Conservation (phyloP, 2,888 invertebrate species). For the Nowickia ferox region DNA sequence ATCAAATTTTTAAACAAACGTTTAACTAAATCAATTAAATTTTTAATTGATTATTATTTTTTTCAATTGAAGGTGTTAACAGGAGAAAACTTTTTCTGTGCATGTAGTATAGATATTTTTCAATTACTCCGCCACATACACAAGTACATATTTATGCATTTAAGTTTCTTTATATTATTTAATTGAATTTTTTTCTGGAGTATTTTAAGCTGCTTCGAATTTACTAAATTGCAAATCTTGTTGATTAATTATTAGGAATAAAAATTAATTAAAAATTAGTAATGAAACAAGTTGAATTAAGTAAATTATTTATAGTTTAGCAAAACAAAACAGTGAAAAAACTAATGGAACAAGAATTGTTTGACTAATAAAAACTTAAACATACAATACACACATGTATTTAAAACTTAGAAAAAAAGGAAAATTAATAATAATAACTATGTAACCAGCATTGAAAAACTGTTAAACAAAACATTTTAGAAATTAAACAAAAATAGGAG, state of each 20-base stretch:
- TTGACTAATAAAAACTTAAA: conserved; percentile 63
- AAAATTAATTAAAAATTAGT: conserved; percentile 60
- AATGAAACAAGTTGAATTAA: conserved; percentile 67
- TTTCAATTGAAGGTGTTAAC: too few relatives aligned
- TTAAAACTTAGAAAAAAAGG: conserved; percentile 71
- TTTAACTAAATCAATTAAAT: too few relatives aligned
- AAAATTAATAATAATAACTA: conserved; percentile 62
- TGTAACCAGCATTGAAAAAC: conserved; percentile 59
- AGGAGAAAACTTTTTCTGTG: too few relatives aligned
- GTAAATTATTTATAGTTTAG: conserved; percentile 66
- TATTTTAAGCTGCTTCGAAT: conserved; percentile 36
- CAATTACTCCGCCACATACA: too few relatives aligned
- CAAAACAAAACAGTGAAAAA: conserved; percentile 14
- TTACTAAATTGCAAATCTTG: conserved; percentile 74
- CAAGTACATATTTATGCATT: not conserved
- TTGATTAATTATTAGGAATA: conserved; percentile 79
- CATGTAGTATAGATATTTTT: too few relatives aligned
- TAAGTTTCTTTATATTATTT: too few relatives aligned
- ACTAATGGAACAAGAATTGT: conserved; percentile 65
- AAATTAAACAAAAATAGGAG: conserved; percentile 52
- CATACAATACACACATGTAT: conserved; percentile 65
- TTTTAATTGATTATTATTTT: too few relatives aligned
- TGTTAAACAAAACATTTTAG: conserved; percentile 67
- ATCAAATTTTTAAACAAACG: too few relatives aligned
- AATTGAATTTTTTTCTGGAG: not conserved